phyloP scores from a whole-genome alignment of 2,888 invertebrate species.

The Zootermopsis nevadensis region DNA sequence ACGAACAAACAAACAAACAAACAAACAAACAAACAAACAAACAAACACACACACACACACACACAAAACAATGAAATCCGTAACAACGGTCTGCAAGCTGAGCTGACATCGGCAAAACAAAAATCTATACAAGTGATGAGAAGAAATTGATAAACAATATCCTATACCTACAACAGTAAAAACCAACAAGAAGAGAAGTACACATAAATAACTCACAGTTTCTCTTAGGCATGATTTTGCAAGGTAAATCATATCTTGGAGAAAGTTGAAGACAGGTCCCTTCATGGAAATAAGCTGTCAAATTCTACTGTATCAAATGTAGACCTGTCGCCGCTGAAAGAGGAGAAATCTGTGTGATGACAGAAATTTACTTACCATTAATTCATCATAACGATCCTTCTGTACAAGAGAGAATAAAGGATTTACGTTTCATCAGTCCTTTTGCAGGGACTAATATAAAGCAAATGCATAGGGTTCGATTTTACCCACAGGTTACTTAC shows the following conservation, averaged over 20 bases:
- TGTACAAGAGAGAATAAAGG: not conserved
- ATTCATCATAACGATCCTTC: conserved; percentile 2
- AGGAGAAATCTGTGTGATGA: conserved; percentile 1
- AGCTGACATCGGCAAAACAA: not conserved
- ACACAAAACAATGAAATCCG: not conserved
- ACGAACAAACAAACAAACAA: too few species aligned
- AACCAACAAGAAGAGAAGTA: not conserved
- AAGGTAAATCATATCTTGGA: not conserved
- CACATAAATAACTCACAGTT: not conserved
- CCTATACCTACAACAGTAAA: not conserved
- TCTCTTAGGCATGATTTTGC: not conserved
- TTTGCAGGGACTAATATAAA: too few species aligned
- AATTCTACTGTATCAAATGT: not conserved
- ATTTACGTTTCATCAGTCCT: too few species aligned
- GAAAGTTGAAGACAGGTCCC: conserved; percentile 1
- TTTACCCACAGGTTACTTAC: too few species aligned
- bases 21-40: too few species aligned
- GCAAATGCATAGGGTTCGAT: too few species aligned
- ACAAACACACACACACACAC: too few species aligned
- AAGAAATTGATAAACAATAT: conserved; percentile 23
- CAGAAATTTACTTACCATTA: not conserved
- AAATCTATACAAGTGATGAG: not conserved
- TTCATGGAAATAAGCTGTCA: not conserved
- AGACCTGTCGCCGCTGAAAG: not conserved
- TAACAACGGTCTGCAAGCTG: not conserved